Evolutionary conservation across 2,797 vertebrate genomes (phyloP).

Genomic region (Pogoniulus pusillus): DNA sequence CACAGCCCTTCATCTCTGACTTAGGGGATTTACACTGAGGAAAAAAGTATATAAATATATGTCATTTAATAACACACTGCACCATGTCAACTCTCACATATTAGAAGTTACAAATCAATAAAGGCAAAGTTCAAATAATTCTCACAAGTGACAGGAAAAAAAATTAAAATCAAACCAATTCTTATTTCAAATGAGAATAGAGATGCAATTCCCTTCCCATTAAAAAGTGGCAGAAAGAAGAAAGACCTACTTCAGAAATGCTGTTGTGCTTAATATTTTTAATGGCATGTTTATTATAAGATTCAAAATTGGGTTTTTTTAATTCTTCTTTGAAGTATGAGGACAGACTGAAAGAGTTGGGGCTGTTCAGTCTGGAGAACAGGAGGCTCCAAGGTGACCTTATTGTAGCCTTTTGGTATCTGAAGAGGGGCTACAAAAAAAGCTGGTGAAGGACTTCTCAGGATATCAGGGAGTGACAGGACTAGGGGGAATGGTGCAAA

Average conservation of each 20-base stretch:
- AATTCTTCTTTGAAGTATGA: background rate
- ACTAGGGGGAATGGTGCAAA: too few relatives aligned
- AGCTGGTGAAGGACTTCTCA: too few relatives aligned
- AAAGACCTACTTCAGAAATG: background rate
- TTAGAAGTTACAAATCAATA: background rate
- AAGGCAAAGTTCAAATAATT: background rate
- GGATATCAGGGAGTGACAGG: too few relatives aligned
- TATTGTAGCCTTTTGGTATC: too few relatives aligned
- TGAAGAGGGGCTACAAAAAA: too few relatives aligned
- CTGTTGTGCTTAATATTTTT: slow-evolving; percentile 17
- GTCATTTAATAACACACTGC: background rate
- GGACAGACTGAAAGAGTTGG: too few relatives aligned
- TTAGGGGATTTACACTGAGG: background rate
- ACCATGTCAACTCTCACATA: background rate
- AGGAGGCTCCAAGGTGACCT: too few relatives aligned
- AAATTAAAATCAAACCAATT: background rate
- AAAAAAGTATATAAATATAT: background rate
- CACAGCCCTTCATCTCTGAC: background rate
- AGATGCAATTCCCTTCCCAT: background rate
- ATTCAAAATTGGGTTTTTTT: background rate
- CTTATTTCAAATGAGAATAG: background rate
- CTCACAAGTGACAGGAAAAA: background rate
- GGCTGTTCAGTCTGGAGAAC: too few relatives aligned
- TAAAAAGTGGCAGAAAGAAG: background rate
- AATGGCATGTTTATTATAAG: background rate